phyloP scores from a whole-genome alignment of 2,113 vertebrate species.

The Boulengeromyrus knoepffleri region DNA sequence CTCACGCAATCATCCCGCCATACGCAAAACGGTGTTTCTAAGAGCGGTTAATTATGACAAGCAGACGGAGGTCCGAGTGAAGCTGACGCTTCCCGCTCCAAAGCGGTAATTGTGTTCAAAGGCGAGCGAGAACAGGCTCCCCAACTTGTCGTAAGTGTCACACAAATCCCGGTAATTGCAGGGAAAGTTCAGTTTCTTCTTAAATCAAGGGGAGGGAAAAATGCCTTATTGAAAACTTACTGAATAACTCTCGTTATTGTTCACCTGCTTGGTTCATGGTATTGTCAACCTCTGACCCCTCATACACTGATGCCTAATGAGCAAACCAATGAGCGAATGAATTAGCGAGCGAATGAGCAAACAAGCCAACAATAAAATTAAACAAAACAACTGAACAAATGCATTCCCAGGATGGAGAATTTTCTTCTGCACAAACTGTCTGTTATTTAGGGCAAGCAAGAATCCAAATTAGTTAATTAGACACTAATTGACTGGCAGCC shows the following conservation, averaged over 20 bases:
- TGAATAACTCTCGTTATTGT: not conserved
- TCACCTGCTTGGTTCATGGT: not conserved
- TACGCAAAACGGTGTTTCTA: no score
- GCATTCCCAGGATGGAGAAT: not conserved
- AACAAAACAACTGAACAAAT: not conserved
- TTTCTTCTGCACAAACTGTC: not conserved
- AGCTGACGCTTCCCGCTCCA: not conserved
- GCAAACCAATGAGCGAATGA: not conserved
- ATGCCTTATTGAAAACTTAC: not conserved
- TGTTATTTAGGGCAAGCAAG: not conserved
- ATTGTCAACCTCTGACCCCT: not conserved
- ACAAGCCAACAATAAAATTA: not conserved
- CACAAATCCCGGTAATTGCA: not conserved
- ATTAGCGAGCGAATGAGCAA: not conserved
- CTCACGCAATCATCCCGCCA: not conserved
- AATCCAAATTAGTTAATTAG: conserved; percentile 3
- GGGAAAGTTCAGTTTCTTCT: not conserved
- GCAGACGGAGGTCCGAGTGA: not conserved
- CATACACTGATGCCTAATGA: not conserved
- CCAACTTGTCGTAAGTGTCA: not conserved
- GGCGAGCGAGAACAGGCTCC: not conserved
- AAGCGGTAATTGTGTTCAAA: not conserved
- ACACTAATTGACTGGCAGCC: not conserved
- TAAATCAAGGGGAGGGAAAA: not conserved
- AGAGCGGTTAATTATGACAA: not conserved